Base-by-base conservation (phyloP, 1,140 invertebrate species). In the Phymastichus coffea region DNA sequence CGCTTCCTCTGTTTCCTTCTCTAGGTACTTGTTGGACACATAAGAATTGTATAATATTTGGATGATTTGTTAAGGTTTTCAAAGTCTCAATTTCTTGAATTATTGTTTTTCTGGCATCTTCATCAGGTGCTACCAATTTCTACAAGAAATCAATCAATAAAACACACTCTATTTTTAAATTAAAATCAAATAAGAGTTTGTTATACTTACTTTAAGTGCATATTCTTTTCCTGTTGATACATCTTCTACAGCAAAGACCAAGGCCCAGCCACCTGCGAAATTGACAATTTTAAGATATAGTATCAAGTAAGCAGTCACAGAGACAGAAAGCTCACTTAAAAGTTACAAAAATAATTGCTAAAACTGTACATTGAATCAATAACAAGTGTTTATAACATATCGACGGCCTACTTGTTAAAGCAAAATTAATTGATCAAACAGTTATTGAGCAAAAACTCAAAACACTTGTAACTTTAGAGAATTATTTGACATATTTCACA, bases 211-310 rank as follows among this genome's bases (percentile, higher is more conserved):
- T 80, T 94, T 94, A 61, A 97, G 82, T 67, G 94, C 94, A 85
- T 93, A 97, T 71, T 95, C 92, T 66, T 92, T 92, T 56, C 91
- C 91, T 63, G 85, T 87, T 56, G 86, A 84, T 55, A 90, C 76
- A 84, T 96, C 93, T 85, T 95, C 92, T 64, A 92, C 94, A 61
- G 93, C 88, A 84, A 91, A 97, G 47, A 97, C 94, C 83, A 94
- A 90, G 46, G 93, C 93, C 86, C 93, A 97, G 67, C 94, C 94
- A 85, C 94, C 94, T 96, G 78, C 66, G 66, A 60, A 64, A 12
- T 40, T 33, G 59, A 52, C n/a, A 55, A 26, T 57, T 54, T 22
- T 12, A 43, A 40, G 15, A 63, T 26, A n/a, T 43, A 40, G 40
- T 30, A 28, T n/a, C n/a, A n/a, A n/a, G n/a, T n/a, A n/a, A n/a